Percentiles rank a stretch among this genome's conserved stretches.
Evolutionary conservation across 2,113 vertebrate genomes (phyloP).

Genomic region (Thamnaconus septentrionalis): DNA sequence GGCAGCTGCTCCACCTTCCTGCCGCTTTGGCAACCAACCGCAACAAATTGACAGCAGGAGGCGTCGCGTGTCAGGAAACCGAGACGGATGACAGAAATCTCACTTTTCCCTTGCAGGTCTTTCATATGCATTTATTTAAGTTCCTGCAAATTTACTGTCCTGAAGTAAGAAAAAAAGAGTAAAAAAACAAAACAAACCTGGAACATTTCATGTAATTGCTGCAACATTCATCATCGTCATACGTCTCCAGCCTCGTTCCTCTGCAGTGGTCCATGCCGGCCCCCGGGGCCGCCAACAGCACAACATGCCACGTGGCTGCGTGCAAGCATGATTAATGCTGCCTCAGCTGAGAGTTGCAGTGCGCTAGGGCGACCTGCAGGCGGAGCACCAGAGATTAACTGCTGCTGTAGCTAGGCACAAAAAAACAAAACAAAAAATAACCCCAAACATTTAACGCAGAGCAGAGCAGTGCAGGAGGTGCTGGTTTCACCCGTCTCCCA

Average conservation of each 20-base stretch:
- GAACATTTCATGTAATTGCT: no score
- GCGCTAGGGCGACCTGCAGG: slow-evolving; percentile 26
- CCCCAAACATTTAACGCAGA: neutral
- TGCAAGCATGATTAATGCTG: slow-evolving; percentile 36
- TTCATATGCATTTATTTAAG: no score
- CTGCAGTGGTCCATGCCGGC: neutral
- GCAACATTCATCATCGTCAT: slow-evolving; percentile 9
- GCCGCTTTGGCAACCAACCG: no score
- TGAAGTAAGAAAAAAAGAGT: no score
- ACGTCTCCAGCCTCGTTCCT: slow-evolving; percentile 3
- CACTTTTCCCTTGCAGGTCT: no score
- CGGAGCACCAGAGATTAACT: slow-evolving; percentile 31
- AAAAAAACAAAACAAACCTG: no score
- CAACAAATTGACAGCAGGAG: no score
- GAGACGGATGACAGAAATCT: no score
- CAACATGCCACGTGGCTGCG: neutral
- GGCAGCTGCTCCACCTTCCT: no score
- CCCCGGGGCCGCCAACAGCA: neutral
- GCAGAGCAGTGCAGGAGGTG: neutral
- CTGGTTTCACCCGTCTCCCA: no score
- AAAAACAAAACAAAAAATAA: slow-evolving; percentile 4
- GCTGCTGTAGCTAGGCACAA: slow-evolving; percentile 27
- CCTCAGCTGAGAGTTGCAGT: neutral
- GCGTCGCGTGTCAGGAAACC: no score
- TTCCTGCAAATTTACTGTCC: no score